Conservation (phyloP, 2,888 invertebrate species). For the Macrophya annulata region DNA sequence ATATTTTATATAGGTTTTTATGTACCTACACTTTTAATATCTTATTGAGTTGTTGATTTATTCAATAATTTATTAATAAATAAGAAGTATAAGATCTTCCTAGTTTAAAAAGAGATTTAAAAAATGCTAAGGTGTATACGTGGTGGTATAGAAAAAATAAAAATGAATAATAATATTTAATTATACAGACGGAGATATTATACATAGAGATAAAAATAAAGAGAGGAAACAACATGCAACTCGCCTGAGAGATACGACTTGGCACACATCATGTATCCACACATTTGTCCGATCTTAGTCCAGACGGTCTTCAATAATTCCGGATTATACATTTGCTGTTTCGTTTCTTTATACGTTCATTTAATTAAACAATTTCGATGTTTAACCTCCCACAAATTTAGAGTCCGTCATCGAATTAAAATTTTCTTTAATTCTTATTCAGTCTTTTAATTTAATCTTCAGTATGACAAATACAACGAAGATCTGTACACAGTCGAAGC, state of each 20-base stretch:
- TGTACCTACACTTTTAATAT: no score
- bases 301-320: constrained; percentile 74
- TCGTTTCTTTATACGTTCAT: background rate
- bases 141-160: background rate
- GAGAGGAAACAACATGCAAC: constrained; percentile 60
- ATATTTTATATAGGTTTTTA: no score
- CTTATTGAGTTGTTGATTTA: no score
- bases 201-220: background rate
- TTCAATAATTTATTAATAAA: no score
- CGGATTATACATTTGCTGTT: constrained; percentile 69
- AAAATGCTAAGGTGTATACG: background rate
- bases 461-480: no score
- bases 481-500: background rate
- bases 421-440: no score
- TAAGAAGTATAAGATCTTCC: no score
- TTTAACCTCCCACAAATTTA: background rate
- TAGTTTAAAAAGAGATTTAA: background rate
- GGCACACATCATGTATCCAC: constrained; percentile 75
- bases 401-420: no score
- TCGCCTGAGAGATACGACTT: constrained; percentile 76
- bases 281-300: constrained; percentile 76
- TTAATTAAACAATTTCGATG: background rate
- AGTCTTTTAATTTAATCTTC: no score
- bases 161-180: background rate
- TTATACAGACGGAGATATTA: background rate